phyloP scores from a whole-genome alignment of 1,140 invertebrate genomes.

The Proales similis region DNA sequence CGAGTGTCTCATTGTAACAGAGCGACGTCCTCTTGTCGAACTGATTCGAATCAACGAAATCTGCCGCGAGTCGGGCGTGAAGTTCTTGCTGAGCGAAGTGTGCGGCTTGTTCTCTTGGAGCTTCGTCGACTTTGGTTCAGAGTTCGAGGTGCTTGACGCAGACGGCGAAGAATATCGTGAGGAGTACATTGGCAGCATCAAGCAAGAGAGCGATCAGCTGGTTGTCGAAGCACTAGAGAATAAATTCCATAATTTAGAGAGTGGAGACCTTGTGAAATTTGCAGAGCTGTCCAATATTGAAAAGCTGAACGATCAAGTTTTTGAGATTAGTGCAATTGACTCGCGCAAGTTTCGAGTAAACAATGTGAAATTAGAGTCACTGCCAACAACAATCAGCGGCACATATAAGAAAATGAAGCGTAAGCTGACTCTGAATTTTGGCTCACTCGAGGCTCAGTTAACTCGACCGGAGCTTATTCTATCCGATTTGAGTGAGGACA shows the following conservation, averaged over 20 bases:
- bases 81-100: conserved; percentile 51
- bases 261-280: conserved; percentile 49
- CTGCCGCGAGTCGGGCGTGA: not conserved
- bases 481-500: conserved; percentile 9
- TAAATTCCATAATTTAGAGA: conserved; percentile 47
- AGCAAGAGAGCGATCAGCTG: conserved; percentile 47
- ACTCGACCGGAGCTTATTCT: not conserved
- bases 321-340: conserved; percentile 1
- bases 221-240: conserved; percentile 48
- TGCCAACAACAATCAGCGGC: conserved; percentile 7
- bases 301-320: conserved; percentile 44
- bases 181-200: conserved; percentile 47
- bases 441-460: not conserved
- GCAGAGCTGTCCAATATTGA: conserved; percentile 51
- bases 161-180: conserved; percentile 51
- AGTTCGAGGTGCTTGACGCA: conserved; percentile 50
- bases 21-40: conserved; percentile 3
- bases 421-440: not conserved
- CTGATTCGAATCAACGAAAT: conserved; percentile 21
- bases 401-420: conserved; percentile 19
- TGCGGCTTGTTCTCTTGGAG: conserved; percentile 48
- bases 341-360: conserved; percentile 13
- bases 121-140: conserved; percentile 52
- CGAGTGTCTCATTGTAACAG: conserved; percentile 10
- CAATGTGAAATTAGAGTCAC: too few species aligned